Base-by-base conservation (phyloP, 2,888 invertebrate species). In the Mythimna albipuncta region DNA sequence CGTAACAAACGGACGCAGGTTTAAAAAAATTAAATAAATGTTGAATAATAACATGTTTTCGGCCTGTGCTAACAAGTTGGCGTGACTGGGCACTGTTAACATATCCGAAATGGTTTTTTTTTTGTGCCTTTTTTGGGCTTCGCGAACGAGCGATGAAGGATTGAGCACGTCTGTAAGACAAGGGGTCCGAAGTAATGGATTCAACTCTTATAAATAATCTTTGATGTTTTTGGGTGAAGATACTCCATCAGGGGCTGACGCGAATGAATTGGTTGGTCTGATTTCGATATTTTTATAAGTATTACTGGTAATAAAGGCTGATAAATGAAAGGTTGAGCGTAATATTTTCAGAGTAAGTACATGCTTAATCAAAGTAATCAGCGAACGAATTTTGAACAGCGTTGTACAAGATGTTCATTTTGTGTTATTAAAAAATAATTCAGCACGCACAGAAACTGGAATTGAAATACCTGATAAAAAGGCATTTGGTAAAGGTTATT, bases 41-140 rank as follows among this genome's bases (percentile, higher is more conserved):
- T 92, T 87, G 89, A 89, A 91, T 95, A 96, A 96, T 96, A 93
- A 96, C 90, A 96, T 87, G 93, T 89, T 94, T 89, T 88, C 83
- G 81, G 83, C 81, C 86, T 83, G 91, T 89, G 90, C 91, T 94
- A 94, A 95, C 94, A 90, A 93, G 93, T 87, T 95, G 91, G 93
- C 96, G 96, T 96, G 96, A 96, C 96, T 94, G 92, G 81, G 88
- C 92, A 89, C 94, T 94, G 94, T 95, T 94, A 95, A 93, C 94
- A 90, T 92, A 92, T 91, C 91, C 89, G 86, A 88, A 87, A 87
- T 89, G 86, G 5, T 47, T 90, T 87, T 89, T 85, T 89, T 85
- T 88, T 87, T 82, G 76, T 75, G 77, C 85, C 76, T 79, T 88
- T 86, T 87, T 85, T 85, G 83, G 83, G 73, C 79, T 84, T 76